Evolutionary conservation across 2,113 vertebrate species (phyloP), one percentile per base, ranked within the genome.

Genomic region (Pedionomus torquatus): DNA sequence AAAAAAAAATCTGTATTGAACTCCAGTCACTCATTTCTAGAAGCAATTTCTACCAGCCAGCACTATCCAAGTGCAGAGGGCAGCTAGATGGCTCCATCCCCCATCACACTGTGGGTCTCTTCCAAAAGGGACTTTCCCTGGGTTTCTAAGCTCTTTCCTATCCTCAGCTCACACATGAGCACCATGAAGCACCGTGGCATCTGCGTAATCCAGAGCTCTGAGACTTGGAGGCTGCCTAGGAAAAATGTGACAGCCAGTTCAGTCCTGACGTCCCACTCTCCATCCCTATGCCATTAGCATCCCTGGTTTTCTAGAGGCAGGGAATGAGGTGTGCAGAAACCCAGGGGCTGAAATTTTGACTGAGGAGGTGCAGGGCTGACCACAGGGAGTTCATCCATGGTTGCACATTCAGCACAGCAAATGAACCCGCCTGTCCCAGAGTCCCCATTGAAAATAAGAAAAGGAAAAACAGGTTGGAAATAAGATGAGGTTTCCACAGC

Each of bases 231-330:
- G 51, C n/a, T 23, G 3, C 33, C 33, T 33, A 25, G 17, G 21
- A 60, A 61, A 64, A 64, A 7, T 4, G 4, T n/a, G 68, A 25
- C 46, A 35, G 44, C 16, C 18, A 12, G 55, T 7, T 75, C 24
- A 69, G 48, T 31, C 25, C 37, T 11, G 54, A 75, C 30, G 6
- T 68, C 17, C 28, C 1, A 1, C 55, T 39, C 20, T 31, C 26
- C 30, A 3, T 13, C 13, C 43, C 33, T n/a, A 10, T 5, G 8
- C 28, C 48, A 68, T 55, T 54, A 74, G 57, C 61, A 19, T 26
- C 19, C 4, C 23, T 1, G 0, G 13, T 1, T 3, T 8, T 26
- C 41, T 89, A n/a, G 30, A 48, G n/a, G 37, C 23, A 35, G 51
- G 11, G 33, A 52, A 3, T 19, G 24, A 60, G 4, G 23, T 2